These are phyloP conservation scores for Phyllotreta cruciferae DNA, from an alignment of 2,888 invertebrate genomes.

Conservation along the genomic window DNA sequence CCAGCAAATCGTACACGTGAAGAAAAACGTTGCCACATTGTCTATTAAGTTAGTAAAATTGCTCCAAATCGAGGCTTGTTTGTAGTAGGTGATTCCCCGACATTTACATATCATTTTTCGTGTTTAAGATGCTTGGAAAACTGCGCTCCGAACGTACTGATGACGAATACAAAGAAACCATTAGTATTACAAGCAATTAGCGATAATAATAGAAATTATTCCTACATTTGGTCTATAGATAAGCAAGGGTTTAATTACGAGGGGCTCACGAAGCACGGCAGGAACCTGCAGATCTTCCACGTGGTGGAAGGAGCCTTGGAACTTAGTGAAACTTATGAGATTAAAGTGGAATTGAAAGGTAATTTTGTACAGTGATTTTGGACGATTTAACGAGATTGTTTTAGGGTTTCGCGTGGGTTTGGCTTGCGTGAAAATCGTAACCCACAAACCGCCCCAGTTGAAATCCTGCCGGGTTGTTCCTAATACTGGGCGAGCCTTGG, in stretches of 20 bases:
- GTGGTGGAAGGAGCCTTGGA: slow-evolving; percentile 22
- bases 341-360: slow-evolving; percentile 26
- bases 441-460: slow-evolving; percentile 24
- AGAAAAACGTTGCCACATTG: slow-evolving; percentile 5
- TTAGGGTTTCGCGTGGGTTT: slow-evolving; percentile 10
- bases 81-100: neutral
- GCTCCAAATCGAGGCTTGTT: no score
- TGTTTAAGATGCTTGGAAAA: slow-evolving; percentile 30
- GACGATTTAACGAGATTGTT: slow-evolving; percentile 10
- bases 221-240: slow-evolving; percentile 28
- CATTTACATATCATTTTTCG: neutral
- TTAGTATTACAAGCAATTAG: slow-evolving; percentile 29
- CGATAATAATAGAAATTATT: neutral
- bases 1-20: slow-evolving; percentile 17
- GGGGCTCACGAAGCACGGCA: slow-evolving; percentile 16
- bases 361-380: neutral
- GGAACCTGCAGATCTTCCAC: slow-evolving; percentile 13
- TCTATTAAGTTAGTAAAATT: slow-evolving; percentile 25
- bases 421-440: slow-evolving; percentile 21
- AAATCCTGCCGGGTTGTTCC: slow-evolving; percentile 26
- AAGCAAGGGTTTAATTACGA: slow-evolving; percentile 21
- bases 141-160: slow-evolving; percentile 29
- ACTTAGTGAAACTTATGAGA: slow-evolving; percentile 12
- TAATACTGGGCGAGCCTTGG: slow-evolving; percentile 26
- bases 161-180: slow-evolving; percentile 22